Conservation (phyloP, 2,113 vertebrate species). For the Scophthalmus maximus region DNA sequence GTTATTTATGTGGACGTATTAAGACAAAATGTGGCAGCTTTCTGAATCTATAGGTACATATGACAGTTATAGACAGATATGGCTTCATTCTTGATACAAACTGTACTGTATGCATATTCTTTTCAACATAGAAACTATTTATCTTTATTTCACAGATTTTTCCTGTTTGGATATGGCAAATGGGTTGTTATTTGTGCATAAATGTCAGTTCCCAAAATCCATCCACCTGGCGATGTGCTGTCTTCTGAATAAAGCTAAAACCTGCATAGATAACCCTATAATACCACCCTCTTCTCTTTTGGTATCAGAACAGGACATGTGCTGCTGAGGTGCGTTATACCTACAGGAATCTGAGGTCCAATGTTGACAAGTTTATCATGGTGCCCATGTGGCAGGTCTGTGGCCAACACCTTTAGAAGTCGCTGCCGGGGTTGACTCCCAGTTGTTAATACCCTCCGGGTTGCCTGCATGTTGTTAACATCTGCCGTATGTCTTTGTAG, state of each 20-base stretch:
- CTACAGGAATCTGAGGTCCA: constrained; percentile 51
- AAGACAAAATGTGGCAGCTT: background rate
- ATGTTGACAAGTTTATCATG: constrained; percentile 67
- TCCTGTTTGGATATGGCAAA: too few species aligned
- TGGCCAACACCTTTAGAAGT: constrained; percentile 63
- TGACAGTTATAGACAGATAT: background rate
- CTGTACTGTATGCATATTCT: too few species aligned
- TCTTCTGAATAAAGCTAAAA: constrained; percentile 20
- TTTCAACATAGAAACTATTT: too few species aligned
- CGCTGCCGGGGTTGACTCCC: constrained; percentile 60
- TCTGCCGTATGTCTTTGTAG: constrained; percentile 35
- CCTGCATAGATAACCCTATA: constrained; percentile 33
- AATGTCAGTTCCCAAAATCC: background rate
- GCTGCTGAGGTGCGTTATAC: constrained; percentile 58
- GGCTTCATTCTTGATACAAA: background rate
- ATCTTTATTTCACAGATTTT: too few species aligned
- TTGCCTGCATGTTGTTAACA: constrained; percentile 47
- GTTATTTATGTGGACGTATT: constrained; percentile 6
- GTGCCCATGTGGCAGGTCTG: constrained; percentile 56
- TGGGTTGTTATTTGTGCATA: background rate
- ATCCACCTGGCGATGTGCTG: background rate
- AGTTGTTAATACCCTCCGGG: constrained; percentile 61
- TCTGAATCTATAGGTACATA: background rate
- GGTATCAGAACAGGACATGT: constrained; percentile 61
- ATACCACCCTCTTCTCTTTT: constrained; percentile 40